Base-by-base conservation (phyloP, 2,888 invertebrate species). In the Bombyx huttoni region DNA sequence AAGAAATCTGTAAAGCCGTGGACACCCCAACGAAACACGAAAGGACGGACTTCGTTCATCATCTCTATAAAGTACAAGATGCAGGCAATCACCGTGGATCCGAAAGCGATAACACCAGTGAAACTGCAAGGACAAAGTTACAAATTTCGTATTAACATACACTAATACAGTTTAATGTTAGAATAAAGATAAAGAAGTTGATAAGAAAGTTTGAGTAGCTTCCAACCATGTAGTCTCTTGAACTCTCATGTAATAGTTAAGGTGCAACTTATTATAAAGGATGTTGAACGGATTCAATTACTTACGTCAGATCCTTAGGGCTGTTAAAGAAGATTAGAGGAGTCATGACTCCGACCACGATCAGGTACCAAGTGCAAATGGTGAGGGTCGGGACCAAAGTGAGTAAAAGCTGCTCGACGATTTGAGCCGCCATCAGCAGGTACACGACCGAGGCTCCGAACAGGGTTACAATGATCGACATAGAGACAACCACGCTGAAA, bases 281-380 rank as follows among this genome's bases (percentile, higher is more conserved):
- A 24, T 24, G 24, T 24, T 24, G 5, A 24, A 24, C 24, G 5
- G 24, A 24, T 24, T 24, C 5, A 24, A 40, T 50, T 52, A 75
- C 88, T 89, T 73, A 93, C 94, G 92, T 89, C 70, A 94, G 93
- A 68, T 94, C 93, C 67, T 92, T 93, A 0, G 94, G 93, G 0
- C 92, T 90, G 34, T 92, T 92, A 13, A 92, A 85, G 87, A 92
- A 92, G 70, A 91, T 89, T 1, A 91, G 74, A 0, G 93, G 92
- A 9, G 90, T 89, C 62, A 93, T 82, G 0, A 87, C 70, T 0
- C 80, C 81, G 0, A 90, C 90, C 13, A 93, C 89, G 33, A 93
- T 79, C 46, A 93, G 68, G 66, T 92, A 90, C 91, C 92, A 93
- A 55, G 83, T 72, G 70, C 93, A 93, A 65, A 90, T 89, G 52